These are phyloP conservation scores for Phoebastria nigripes DNA, from an alignment of 2,797 vertebrate species.

Conservation along the genomic window DNA sequence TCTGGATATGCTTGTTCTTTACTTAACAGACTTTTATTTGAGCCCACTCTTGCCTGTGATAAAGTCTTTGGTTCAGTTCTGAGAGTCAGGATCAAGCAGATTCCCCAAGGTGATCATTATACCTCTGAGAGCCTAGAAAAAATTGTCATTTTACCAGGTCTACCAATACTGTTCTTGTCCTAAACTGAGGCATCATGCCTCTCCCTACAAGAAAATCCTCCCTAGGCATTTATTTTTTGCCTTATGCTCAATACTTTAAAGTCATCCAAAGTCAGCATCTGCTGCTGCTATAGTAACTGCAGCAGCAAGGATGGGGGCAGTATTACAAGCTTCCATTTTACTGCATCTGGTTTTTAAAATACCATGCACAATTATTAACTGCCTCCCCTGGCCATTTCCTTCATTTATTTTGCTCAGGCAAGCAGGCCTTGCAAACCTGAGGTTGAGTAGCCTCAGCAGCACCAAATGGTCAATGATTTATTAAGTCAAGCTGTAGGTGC, in stretches of 20 bases:
- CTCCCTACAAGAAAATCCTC: background rate
- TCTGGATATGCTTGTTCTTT: background rate
- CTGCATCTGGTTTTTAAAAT: conserved; percentile 16
- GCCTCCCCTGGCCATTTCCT: background rate
- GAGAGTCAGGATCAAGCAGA: background rate
- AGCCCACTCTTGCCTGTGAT: background rate
- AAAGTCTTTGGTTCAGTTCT: background rate
- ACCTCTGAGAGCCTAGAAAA: background rate
- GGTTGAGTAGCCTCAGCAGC: background rate
- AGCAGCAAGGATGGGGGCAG: background rate
- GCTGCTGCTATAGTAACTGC: conserved; percentile 20
- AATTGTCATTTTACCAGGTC: background rate
- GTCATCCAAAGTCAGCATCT: background rate
- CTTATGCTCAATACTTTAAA: background rate
- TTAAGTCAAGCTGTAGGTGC: conserved; percentile 13
- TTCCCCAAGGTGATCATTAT: background rate
- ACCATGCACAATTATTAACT: background rate
- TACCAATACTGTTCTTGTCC: background rate
- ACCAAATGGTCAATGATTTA: conserved; percentile 50
- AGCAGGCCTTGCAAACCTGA: conserved; percentile 11
- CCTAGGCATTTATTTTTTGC: background rate
- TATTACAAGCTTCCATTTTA: background rate
- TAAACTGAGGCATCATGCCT: background rate
- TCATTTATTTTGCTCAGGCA: conserved; percentile 35
- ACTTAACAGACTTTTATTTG: background rate